These are phyloP conservation scores for Anagyrus pseudococci DNA, from an alignment of 2,888 invertebrate species.

Conservation along the genomic window DNA sequence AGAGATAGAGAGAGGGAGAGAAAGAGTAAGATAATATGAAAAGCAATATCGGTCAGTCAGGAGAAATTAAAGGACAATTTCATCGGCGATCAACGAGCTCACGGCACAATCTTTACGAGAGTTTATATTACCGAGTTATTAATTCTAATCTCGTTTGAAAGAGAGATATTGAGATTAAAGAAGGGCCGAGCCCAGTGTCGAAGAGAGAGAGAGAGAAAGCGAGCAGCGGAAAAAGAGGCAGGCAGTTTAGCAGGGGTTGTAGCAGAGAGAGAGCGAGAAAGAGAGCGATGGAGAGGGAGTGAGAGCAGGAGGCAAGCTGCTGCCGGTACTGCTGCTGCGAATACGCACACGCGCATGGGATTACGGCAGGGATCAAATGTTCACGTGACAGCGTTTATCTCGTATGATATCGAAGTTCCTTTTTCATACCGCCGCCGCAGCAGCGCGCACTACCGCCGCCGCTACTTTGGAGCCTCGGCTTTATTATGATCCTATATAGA, in stretches of 20 bases:
- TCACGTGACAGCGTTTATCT: constrained; percentile 44
- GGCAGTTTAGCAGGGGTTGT: not conserved
- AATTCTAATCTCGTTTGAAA: constrained; percentile 37
- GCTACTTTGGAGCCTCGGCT: too few relatives aligned
- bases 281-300: too few relatives aligned
- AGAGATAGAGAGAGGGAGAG: not conserved
- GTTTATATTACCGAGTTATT: constrained; percentile 30
- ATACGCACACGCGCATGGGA: constrained; percentile 18
- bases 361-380: constrained; percentile 36
- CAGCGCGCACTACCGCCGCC: constrained; percentile 33
- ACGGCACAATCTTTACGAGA: constrained; percentile 11
- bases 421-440: constrained; percentile 18
- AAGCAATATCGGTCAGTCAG: not conserved
- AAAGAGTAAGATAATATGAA: not conserved
- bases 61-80: constrained; percentile 3
- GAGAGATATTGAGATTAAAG: constrained; percentile 28
- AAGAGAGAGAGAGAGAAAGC: too few relatives aligned
- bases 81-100: not conserved
- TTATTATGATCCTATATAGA: too few relatives aligned
- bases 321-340: too few relatives aligned
- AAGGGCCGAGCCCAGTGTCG: not conserved
- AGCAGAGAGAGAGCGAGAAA: too few relatives aligned
- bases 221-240: constrained; percentile 1
- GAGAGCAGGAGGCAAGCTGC: too few relatives aligned
- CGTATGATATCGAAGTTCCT: constrained; percentile 39